A percentile compares a stretch with the other conserved stretches of the same genome.
phyloP scores from a whole-genome alignment of 2,888 invertebrate genomes.

The Pteria penguin region DNA sequence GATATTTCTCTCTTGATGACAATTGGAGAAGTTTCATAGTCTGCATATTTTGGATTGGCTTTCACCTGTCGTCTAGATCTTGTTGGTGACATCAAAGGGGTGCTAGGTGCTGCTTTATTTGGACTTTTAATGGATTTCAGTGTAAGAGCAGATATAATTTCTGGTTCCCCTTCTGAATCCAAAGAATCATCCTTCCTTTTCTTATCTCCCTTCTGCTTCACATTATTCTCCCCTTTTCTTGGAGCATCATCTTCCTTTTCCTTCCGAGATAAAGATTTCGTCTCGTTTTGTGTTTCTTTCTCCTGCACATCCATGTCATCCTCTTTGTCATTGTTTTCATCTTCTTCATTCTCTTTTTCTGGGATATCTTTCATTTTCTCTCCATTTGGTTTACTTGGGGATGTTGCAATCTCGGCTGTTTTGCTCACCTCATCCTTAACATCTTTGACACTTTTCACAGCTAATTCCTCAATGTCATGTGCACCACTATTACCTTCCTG shows the following conservation, averaged over 20 bases:
- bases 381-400: background rate
- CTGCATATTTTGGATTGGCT: conserved; percentile 11
- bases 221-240: too few relatives aligned
- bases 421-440: background rate
- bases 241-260: too few relatives aligned
- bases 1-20: conserved; percentile 10
- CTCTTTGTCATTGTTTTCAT: background rate
- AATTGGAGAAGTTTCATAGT: background rate
- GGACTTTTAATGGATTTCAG: background rate
- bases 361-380: background rate
- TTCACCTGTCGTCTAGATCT: conserved; percentile 21
- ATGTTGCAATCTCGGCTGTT: background rate
- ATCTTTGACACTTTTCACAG: background rate
- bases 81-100: background rate
- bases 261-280: too few relatives aligned
- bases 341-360: background rate
- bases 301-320: too few relatives aligned
- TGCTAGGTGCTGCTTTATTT: background rate
- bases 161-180: background rate
- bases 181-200: background rate
- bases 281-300: too few relatives aligned
- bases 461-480: background rate
- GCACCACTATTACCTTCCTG: background rate
- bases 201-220: too few relatives aligned
- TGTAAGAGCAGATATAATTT: background rate